Conservation (phyloP, 2,888 invertebrate genomes). For the Lingula anatina region DNA sequence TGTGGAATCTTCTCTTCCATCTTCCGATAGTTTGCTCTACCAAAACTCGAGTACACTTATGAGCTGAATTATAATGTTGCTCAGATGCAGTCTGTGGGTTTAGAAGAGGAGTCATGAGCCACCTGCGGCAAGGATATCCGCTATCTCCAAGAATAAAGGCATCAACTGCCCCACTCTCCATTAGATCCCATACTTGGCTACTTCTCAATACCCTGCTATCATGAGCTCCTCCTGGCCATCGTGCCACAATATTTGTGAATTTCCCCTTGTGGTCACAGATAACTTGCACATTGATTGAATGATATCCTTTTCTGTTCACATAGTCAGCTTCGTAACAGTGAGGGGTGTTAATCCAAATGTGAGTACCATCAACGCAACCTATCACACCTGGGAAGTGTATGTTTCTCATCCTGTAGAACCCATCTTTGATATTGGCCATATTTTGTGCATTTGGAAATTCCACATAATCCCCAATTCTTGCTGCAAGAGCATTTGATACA, state of each 20-base stretch:
- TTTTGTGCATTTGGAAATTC: too few relatives aligned
- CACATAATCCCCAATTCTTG: too few relatives aligned
- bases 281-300: too few relatives aligned
- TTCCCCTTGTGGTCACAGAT: too few relatives aligned
- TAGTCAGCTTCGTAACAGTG: too few relatives aligned
- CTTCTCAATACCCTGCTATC: conserved; percentile 15
- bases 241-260: conserved; percentile 13
- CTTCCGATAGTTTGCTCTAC: conserved; percentile 6
- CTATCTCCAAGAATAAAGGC: conserved; percentile 8
- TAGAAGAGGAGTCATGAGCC: conserved; percentile 9
- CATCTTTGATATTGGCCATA: too few relatives aligned
- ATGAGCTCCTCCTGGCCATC: conserved; percentile 21
- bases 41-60: conserved; percentile 6
- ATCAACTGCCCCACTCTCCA: conserved; percentile 7
- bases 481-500: too few relatives aligned
- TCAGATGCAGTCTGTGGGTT: conserved; percentile 4
- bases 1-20: conserved; percentile 6
- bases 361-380: too few relatives aligned
- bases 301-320: too few relatives aligned
- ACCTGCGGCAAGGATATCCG: conserved; percentile 8
- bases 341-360: too few relatives aligned
- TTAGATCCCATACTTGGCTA: conserved; percentile 8
- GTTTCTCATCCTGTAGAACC: too few relatives aligned
- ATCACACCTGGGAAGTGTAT: too few relatives aligned
- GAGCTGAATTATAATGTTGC: conserved; percentile 4